Base-by-base conservation (phyloP, 2,797 vertebrate genomes). In the Spondyliosoma cantharus region DNA sequence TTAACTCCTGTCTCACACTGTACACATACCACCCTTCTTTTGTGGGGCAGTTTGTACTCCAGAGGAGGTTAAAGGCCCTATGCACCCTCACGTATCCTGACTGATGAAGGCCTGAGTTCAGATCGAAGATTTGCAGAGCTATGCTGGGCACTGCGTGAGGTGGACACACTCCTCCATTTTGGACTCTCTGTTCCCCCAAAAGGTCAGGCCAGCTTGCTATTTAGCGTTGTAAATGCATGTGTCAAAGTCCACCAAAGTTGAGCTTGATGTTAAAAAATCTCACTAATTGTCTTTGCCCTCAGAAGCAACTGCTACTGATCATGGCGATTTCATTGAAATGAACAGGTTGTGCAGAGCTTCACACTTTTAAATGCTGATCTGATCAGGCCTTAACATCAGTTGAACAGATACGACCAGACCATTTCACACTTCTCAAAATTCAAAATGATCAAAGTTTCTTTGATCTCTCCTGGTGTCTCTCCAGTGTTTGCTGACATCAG, bases 401-500 rank as follows among this genome's bases (percentile, higher is more conserved):
- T n/a, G n/a, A n/a, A n/a, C 15, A 32, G 14, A 17, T 69, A 20
- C 60, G 43, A 59, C 50, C 25, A 49, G n/a, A 56, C 37, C 15
- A 46, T 48, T 58, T 71, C 24, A 24, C 53, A 50, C 57, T 25
- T 71, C 2, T 16, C 61, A 42, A 27, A 48, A 5, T 46, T 49
- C 12, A 45, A 16, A 49, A 69, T 13, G 53, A 64, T 74, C 56
- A 62, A 15, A 58, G 73, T 24, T 56, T 52, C n/a, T 42, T 37
- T 43, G 56, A 50, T 71, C 25, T 29, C 45, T 75, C 20, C 70
- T 52, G 42, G 24, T 46, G 37, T n/a, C n/a, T n/a, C n/a, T n/a
- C n/a, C 43, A 43, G 76, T 19, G 63, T 76, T 69, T 22, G 49
- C 77, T 63, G 83, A 77, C 57, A 58, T 86, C 80, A 74, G 73